Percentiles rank a stretch among this genome's conserved stretches.
Evolutionary conservation across 2,113 vertebrate species (phyloP).

Genomic region (Cochlearius cochlearius): DNA sequence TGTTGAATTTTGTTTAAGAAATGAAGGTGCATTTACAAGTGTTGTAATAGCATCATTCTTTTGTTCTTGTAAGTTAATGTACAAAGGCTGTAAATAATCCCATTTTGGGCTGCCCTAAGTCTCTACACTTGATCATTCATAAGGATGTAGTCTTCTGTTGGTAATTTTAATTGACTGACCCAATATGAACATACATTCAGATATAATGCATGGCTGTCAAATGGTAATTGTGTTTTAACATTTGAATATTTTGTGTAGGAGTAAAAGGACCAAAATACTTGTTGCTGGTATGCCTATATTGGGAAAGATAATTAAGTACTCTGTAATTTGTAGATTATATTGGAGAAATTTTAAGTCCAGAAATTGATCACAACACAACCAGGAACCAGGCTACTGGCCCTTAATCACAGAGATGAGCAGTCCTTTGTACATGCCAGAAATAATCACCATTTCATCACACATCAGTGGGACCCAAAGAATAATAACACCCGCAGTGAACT

Average conservation of each 20-base stretch:
- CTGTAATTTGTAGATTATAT: background rate
- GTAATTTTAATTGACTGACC: background rate
- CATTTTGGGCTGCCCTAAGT: background rate
- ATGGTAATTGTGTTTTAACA: background rate
- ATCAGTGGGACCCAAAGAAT: background rate
- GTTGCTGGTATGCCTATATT: background rate
- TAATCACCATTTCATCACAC: background rate
- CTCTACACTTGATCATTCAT: background rate
- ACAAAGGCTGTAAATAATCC: background rate
- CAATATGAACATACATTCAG: background rate
- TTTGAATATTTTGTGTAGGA: background rate
- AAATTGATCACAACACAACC: background rate
- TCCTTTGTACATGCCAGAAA: background rate
- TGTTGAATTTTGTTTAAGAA: background rate
- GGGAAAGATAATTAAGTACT: background rate
- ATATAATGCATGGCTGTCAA: background rate
- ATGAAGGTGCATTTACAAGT: background rate
- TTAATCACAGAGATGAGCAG: background rate
- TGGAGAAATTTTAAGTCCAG: background rate
- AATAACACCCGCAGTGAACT: background rate
- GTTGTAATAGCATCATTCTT: background rate
- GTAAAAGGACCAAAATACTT: background rate
- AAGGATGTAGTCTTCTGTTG: background rate
- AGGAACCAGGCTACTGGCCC: background rate
- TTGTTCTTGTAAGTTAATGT: background rate